Percentiles rank a stretch among this genome's conserved stretches.
Evolutionary conservation across 2,888 invertebrate species (phyloP).

Genomic region (Spatulosminthurus flaviceps): DNA sequence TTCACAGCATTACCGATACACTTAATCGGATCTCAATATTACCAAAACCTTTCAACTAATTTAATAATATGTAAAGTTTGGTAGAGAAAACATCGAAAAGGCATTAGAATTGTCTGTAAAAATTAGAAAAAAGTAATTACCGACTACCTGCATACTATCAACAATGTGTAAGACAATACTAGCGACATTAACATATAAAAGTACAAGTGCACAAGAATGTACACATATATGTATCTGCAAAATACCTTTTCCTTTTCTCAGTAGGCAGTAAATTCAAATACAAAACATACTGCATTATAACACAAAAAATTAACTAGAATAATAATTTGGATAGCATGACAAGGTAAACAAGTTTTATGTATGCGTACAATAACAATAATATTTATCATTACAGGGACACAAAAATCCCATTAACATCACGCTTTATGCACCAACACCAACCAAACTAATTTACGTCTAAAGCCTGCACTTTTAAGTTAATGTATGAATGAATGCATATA

Average conservation of each 20-base stretch:
- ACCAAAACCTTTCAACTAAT: background rate
- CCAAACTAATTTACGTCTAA: slow-evolving; percentile 6
- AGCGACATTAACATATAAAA: slow-evolving; percentile 35
- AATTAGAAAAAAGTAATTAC: slow-evolving; percentile 11
- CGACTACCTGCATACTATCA: background rate
- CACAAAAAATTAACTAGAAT: slow-evolving; percentile 46
- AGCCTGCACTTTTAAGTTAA: slow-evolving; percentile 3
- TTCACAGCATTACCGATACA: background rate
- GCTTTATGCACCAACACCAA: slow-evolving; percentile 41
- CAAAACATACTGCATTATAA: slow-evolving; percentile 25
- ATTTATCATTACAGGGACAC: background rate
- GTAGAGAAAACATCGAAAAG: background rate
- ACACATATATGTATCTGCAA: slow-evolving; percentile 8
- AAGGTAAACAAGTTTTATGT: slow-evolving; percentile 37
- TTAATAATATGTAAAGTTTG: background rate
- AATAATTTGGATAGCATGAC: slow-evolving; percentile 38
- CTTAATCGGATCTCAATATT: background rate
- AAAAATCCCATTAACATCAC: slow-evolving; percentile 30
- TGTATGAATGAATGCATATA: slow-evolving; percentile 14
- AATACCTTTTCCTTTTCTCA: slow-evolving; percentile 16
- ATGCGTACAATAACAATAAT: slow-evolving; percentile 17
- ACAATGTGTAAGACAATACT: background rate
- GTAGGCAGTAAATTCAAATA: background rate
- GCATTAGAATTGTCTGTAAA: slow-evolving; percentile 7
- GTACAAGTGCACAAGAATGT: slow-evolving; percentile 32